Percentiles rank a stretch among this genome's conserved stretches.
These are phyloP conservation scores for Spilarctia lutea DNA, from an alignment of 2,888 invertebrate genomes.

Conservation along the genomic window DNA sequence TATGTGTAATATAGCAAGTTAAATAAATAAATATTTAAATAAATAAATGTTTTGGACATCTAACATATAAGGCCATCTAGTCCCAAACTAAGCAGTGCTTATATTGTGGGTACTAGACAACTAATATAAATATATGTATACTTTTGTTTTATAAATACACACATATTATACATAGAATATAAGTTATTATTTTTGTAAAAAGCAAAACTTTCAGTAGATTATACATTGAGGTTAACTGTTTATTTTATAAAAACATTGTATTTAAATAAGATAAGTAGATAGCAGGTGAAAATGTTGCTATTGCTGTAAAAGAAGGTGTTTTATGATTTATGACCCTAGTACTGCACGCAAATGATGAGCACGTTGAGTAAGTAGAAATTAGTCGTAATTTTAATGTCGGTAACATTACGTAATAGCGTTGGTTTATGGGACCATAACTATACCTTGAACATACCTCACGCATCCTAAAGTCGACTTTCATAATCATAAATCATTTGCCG, in stretches of 20 bases:
- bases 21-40: too few relatives aligned
- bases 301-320: slow-evolving; percentile 7
- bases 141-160: too few relatives aligned
- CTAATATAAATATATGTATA: too few relatives aligned
- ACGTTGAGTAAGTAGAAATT: background rate
- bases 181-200: background rate
- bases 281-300: background rate
- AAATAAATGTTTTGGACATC: too few relatives aligned
- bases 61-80: too few relatives aligned
- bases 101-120: too few relatives aligned
- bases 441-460: background rate
- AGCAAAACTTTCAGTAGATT: background rate
- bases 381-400: slow-evolving; percentile 20
- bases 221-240: background rate
- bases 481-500: background rate
- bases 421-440: background rate
- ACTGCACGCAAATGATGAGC: slow-evolving; percentile 10
- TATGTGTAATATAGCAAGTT: too few relatives aligned
- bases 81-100: too few relatives aligned
- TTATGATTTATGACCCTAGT: slow-evolving; percentile 10
- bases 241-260: background rate
- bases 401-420: slow-evolving; percentile 2
- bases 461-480: background rate
- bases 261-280: background rate
- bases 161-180: too few relatives aligned